Percentiles rank a stretch among this genome's conserved stretches.
phyloP scores from a whole-genome alignment of 2,888 invertebrate species.

The Stictocephala bisonia region DNA sequence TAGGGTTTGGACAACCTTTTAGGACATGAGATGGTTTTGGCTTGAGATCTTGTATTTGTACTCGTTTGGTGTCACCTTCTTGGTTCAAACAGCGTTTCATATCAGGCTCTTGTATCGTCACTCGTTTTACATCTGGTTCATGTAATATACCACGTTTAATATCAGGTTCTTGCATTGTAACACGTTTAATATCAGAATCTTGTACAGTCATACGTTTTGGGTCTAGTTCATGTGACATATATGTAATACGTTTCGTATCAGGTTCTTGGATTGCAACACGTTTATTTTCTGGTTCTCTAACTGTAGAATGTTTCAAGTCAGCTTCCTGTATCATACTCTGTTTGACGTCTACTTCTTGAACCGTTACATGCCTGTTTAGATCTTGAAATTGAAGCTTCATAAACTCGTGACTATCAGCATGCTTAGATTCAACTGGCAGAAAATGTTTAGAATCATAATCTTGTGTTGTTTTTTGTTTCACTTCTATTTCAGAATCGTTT shows the following conservation, averaged over 20 bases:
- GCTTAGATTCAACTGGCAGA: neutral
- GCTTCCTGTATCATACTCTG: too few relatives aligned
- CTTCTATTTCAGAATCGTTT: conserved; percentile 2
- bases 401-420: neutral
- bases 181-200: neutral
- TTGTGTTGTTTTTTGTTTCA: neutral
- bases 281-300: conserved; percentile 15
- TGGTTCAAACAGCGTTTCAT: neutral
- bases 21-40: conserved; percentile 12
- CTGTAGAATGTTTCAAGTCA: too few relatives aligned
- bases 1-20: conserved; percentile 34
- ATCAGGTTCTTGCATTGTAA: conserved; percentile 54
- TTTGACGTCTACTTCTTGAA: too few relatives aligned
- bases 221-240: too few relatives aligned
- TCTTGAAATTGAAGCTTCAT: conserved; percentile 14
- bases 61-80: conserved; percentile 21
- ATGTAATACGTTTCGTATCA: too few relatives aligned
- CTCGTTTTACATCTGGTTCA: conserved; percentile 50
- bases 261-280: conserved; percentile 15
- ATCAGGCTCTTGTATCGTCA: conserved; percentile 5
- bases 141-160: conserved; percentile 47
- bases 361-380: too few relatives aligned
- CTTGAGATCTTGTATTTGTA: neutral
- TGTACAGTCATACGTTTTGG: too few relatives aligned
- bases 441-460: neutral